Evolutionary conservation across 2,113 vertebrate species (phyloP).

Genomic region (Myotis davidii): DNA sequence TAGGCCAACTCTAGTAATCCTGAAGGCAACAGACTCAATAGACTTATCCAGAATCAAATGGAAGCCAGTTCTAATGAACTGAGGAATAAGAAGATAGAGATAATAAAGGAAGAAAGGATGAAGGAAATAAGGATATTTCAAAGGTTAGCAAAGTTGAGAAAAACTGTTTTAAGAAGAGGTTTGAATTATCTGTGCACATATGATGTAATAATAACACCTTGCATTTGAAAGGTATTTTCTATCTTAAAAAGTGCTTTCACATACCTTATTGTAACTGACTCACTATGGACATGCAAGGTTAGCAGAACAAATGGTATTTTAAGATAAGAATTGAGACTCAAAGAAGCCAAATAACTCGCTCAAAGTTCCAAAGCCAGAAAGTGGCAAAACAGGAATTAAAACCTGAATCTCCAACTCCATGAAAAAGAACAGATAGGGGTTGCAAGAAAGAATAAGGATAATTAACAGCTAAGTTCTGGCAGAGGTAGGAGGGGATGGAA

Average conservation of each 20-base stretch:
- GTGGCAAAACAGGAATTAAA: slow-evolving; percentile 38
- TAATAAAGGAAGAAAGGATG: not conserved
- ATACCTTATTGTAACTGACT: slow-evolving; percentile 10
- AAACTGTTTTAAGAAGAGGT: slow-evolving; percentile 14
- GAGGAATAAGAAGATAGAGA: not conserved
- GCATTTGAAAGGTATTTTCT: slow-evolving; percentile 23
- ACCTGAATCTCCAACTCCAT: not conserved
- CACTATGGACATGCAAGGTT: slow-evolving; percentile 29
- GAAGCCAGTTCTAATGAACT: slow-evolving; percentile 5
- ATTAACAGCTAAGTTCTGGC: not conserved
- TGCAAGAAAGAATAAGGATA: not conserved
- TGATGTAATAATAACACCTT: not conserved
- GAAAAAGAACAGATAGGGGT: not conserved
- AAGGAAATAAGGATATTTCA: slow-evolving; percentile 36
- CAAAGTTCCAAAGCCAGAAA: slow-evolving; percentile 21
- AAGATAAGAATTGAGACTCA: slow-evolving; percentile 37
- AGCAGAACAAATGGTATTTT: slow-evolving; percentile 1
- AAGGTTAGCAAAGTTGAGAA: not conserved
- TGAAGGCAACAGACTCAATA: not conserved
- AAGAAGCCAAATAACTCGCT: slow-evolving; percentile 36
- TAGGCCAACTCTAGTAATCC: not conserved
- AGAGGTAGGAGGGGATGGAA: not conserved
- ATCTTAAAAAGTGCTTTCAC: not conserved
- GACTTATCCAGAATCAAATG: slow-evolving; percentile 13
- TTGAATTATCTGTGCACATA: slow-evolving; percentile 17